These are phyloP conservation scores for Propithecus coquereli DNA, from an alignment of 2,113 vertebrate genomes.

Conservation along the genomic window DNA sequence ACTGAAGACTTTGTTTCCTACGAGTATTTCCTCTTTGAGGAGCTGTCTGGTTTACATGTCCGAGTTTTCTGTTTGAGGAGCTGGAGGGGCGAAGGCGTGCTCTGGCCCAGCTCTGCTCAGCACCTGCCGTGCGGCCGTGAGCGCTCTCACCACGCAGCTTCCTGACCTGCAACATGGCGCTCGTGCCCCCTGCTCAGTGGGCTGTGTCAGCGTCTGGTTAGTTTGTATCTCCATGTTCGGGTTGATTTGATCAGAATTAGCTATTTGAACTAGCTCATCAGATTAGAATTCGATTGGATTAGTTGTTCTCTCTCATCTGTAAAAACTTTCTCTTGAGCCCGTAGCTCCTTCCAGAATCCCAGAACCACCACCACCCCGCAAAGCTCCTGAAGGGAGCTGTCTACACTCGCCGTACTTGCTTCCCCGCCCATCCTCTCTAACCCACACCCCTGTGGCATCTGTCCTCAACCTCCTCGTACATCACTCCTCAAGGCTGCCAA, in stretches of 20 bases:
- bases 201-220: not conserved
- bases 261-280: not conserved
- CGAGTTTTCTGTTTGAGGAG: not conserved
- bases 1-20: not conserved
- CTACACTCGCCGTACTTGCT: rapidly evolving
- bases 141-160: rapidly evolving
- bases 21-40: not conserved
- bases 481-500: not conserved
- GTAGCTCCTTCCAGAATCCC: not conserved
- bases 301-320: not conserved
- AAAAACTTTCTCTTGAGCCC: not conserved
- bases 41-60: not conserved
- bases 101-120: not conserved
- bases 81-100: rapidly evolving
- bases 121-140: rapidly evolving
- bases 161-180: not conserved
- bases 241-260: not conserved
- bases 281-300: not conserved
- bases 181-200: rapidly evolving
- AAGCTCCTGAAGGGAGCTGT: not conserved
- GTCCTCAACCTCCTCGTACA: not conserved
- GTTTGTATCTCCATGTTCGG: not conserved
- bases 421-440: not conserved
- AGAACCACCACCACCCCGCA: not conserved
- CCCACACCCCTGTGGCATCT: rapidly evolving